Evolutionary conservation across 2,113 vertebrate species (phyloP).

Genomic region (Pedionomus torquatus): DNA sequence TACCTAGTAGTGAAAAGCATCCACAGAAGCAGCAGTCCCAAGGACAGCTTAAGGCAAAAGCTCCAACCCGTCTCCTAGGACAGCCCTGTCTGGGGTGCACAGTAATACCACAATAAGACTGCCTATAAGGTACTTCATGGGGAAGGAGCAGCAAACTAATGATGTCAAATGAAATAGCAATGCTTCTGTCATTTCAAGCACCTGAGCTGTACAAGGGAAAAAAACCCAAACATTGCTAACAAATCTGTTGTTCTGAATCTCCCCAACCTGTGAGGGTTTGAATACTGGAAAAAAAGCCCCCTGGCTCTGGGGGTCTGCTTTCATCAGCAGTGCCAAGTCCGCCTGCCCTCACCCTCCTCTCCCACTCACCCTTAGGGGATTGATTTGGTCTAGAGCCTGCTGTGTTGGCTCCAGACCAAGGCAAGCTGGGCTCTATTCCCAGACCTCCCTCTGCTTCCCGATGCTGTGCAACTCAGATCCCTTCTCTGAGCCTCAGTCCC

Average conservation of each 20-base stretch:
- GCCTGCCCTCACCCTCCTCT: neutral
- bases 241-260: neutral
- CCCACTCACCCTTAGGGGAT: too few species aligned
- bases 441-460: neutral
- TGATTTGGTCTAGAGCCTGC: neutral
- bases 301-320: neutral
- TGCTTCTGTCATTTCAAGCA: neutral
- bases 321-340: neutral
- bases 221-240: neutral
- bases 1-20: neutral
- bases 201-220: neutral
- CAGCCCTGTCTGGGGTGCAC: neutral
- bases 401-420: neutral
- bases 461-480: neutral
- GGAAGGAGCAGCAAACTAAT: neutral
- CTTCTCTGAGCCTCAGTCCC: neutral
- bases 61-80: neutral
- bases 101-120: neutral
- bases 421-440: neutral
- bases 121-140: neutral
- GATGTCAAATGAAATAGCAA: neutral
- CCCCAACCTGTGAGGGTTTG: neutral
- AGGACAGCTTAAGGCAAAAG: neutral
- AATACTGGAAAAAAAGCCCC: neutral
- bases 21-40: neutral